Evolutionary conservation across 1,140 invertebrate genomes (phyloP).

Genomic region (Lethrus apterus): DNA sequence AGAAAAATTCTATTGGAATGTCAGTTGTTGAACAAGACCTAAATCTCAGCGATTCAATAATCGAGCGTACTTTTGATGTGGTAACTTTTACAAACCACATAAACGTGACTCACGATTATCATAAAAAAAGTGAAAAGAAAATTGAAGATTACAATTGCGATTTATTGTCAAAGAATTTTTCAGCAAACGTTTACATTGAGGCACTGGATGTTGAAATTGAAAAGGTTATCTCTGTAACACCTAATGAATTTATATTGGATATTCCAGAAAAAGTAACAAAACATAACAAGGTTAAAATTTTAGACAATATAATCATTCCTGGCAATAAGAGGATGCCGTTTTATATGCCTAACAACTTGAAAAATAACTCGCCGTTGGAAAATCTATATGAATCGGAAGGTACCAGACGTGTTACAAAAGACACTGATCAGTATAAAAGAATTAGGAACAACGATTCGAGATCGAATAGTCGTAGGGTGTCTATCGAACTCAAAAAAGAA

Average conservation of each 20-base stretch:
- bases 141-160: slow-evolving; percentile 9
- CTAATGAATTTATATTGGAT: slow-evolving; percentile 8
- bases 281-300: slow-evolving; percentile 7
- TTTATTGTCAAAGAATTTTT: slow-evolving; percentile 7
- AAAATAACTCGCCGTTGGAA: neutral
- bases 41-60: slow-evolving; percentile 11
- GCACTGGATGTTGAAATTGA: slow-evolving; percentile 4
- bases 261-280: neutral
- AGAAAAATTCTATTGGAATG: neutral
- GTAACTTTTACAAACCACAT: neutral
- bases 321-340: neutral
- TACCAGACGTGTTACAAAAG: neutral
- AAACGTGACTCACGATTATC: neutral
- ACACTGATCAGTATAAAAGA: neutral
- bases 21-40: slow-evolving; percentile 1
- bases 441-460: no score
- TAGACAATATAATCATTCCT: slow-evolving; percentile 2
- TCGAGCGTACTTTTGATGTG: neutral
- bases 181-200: slow-evolving; percentile 10
- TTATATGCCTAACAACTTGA: neutral
- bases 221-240: slow-evolving; percentile 3
- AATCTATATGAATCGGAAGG: slow-evolving; percentile 1
- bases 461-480: slow-evolving; percentile 2
- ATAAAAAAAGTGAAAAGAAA: neutral
- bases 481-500: slow-evolving; percentile 2